Base-by-base conservation (phyloP, 2,113 vertebrate species). In the Eptatretus burgeri region DNA sequence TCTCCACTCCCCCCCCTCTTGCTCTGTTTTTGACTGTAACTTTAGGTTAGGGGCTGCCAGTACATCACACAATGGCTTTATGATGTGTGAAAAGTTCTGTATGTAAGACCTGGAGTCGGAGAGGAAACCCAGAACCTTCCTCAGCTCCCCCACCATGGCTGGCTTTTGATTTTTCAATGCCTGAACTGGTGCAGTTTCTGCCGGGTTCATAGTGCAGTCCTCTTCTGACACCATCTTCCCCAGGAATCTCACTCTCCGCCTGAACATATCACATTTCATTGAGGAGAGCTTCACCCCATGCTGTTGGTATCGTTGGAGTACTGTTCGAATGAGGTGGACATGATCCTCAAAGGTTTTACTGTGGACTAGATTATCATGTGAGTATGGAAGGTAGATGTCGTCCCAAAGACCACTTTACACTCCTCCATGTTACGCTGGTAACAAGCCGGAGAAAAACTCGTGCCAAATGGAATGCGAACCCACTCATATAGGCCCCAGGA, bases 261-360 rank as follows among this genome's bases (percentile, higher is more conserved):
- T 64, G 20, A 70, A 70, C 10, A 70, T 13, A 8, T 71, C 66
- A 66, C 67, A 70, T 67, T 68, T 71, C 13, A 64, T 63, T 16
- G 67, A 64, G 1, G 66, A 67, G n/a, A 71, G 16, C 63, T 68
- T 68, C 2, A 70, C 62, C 49, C 70, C 64, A 62, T 67, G 68
- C 50, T 68, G 20, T 20, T 52, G 50, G 13, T 64, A 68, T 18
- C 19, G 10, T 3, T 64, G 63, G 4, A 64, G 50, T 17, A 64
- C 63, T 9, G 17, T 50, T 50, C 50, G 12, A 12, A 49, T 63
- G 14, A 66, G 67, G 51, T 66, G 5, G 5, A 69, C 19, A 13
- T 68, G 66, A 2, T 66, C 63, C 2, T 69, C 64, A 52, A 70
- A 69, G 9, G 49, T 51, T 14, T 67, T 62, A 2, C 27, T 65